phyloP scores from a whole-genome alignment of 1,140 invertebrate species.

The Brachionus koreanus region DNA sequence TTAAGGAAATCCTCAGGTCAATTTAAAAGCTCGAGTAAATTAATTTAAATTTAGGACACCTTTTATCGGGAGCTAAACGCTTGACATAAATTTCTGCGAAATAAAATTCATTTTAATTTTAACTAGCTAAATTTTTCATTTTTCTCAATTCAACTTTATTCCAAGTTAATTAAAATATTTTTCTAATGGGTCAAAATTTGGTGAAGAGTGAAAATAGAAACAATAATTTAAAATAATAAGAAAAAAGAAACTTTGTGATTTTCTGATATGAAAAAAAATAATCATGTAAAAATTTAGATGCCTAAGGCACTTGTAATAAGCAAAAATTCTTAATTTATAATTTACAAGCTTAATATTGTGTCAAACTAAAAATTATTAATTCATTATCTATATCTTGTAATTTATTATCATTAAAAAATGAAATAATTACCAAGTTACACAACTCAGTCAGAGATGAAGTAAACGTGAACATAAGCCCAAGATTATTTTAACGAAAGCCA shows the following conservation, averaged over 20 bases:
- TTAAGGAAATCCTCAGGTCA: not conserved
- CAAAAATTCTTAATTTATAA: not conserved
- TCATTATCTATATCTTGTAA: slow-evolving; percentile 17
- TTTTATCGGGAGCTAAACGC: not conserved
- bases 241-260: slow-evolving; percentile 4
- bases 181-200: not conserved
- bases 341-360: not conserved
- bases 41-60: not conserved
- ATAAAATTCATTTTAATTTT: not conserved
- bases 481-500: slow-evolving; percentile 30
- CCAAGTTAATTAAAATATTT: not conserved
- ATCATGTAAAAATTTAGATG: not conserved
- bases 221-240: not conserved
- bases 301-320: not conserved
- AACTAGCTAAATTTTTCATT: not conserved
- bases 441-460: not conserved
- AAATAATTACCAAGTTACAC: slow-evolving; percentile 21
- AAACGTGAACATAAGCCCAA: slow-evolving; percentile 36
- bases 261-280: not conserved
- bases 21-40: not conserved
- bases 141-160: not conserved
- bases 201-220: not conserved
- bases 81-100: not conserved
- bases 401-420: slow-evolving; percentile 9
- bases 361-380: slow-evolving; percentile 29